Conservation (phyloP, 2,113 vertebrate species). For the Megaleporinus macrocephalus region DNA sequence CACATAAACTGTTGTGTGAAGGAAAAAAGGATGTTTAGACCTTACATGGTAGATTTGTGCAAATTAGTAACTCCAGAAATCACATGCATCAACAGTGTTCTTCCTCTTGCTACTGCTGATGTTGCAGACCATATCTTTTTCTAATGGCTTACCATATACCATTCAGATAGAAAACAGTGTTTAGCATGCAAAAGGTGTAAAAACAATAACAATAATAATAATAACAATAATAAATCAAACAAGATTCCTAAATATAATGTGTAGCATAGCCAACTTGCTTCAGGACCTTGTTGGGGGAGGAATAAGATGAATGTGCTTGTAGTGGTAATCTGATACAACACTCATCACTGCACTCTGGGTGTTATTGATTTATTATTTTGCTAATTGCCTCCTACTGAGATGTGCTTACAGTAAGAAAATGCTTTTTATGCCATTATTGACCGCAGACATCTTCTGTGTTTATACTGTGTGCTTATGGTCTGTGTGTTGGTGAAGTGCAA, state of each 20-base stretch:
- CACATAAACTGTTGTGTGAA: slow-evolving; percentile 19
- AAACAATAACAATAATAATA: too few species aligned
- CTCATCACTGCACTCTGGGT: not conserved
- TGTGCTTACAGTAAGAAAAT: not conserved
- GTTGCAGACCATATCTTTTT: not conserved
- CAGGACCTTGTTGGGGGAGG: not conserved
- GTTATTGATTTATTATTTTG: not conserved
- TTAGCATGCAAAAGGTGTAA: too few species aligned
- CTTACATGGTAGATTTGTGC: not conserved
- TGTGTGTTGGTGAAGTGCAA: not conserved
- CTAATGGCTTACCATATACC: not conserved
- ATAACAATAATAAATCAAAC: not conserved
- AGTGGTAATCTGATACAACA: not conserved
- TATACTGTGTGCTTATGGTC: not conserved
- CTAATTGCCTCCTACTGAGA: not conserved
- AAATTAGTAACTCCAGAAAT: not conserved
- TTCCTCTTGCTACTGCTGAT: not conserved
- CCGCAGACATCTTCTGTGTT: not conserved
- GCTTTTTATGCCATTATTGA: slow-evolving; percentile 6
- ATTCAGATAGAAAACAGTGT: not conserved
- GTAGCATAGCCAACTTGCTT: not conserved
- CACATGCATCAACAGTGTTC: not conserved
- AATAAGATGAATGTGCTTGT: not conserved
- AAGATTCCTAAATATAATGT: not conserved
- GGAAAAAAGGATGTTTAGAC: slow-evolving; percentile 4